phyloP scores from a whole-genome alignment of 2,888 invertebrate species.

The Ellobium chinense region DNA sequence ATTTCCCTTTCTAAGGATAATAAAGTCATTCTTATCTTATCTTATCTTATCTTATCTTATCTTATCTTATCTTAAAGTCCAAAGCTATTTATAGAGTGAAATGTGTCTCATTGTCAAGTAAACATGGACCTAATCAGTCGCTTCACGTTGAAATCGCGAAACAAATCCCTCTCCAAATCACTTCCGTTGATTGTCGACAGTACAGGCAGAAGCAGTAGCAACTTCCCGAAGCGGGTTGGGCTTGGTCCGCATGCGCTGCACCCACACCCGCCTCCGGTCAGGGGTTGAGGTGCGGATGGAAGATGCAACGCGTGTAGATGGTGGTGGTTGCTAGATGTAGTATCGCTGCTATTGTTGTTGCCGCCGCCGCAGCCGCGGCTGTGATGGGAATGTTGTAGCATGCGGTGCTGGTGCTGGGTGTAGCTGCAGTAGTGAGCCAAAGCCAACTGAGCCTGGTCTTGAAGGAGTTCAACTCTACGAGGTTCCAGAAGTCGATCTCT shows the following conservation, averaged over 20 bases:
- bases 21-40: no score
- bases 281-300: neutral
- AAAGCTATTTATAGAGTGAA: no score
- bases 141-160: constrained; percentile 80
- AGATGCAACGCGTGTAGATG: neutral
- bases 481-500: constrained; percentile 48
- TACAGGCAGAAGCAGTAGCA: constrained; percentile 88
- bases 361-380: neutral
- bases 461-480: constrained; percentile 52
- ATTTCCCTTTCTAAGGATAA: no score
- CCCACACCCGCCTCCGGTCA: neutral
- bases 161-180: constrained; percentile 86
- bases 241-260: neutral
- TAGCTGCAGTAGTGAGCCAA: constrained; percentile 57
- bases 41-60: no score
- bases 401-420: constrained; percentile 16
- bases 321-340: neutral
- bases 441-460: constrained; percentile 61
- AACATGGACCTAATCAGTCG: constrained; percentile 24
- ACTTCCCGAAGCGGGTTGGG: constrained; percentile 86
- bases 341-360: neutral
- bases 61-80: no score
- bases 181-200: constrained; percentile 81
- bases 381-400: neutral
- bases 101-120: no score